Evolutionary conservation across 1,140 invertebrate genomes (phyloP), one percentile per base, ranked within the genome.

Genomic region (Delia radicum): DNA sequence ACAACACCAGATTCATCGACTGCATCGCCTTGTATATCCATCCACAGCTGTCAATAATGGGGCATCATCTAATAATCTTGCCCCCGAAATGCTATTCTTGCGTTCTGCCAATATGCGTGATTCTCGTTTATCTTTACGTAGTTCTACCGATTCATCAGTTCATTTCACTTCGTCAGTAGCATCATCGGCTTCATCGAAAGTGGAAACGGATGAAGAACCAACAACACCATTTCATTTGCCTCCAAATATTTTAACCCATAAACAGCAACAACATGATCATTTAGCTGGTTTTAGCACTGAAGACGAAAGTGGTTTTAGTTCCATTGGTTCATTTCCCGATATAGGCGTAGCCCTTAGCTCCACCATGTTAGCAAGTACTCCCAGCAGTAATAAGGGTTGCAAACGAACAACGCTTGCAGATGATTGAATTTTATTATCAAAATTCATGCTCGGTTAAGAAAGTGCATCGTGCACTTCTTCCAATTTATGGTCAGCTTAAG

Each of bases 291-390:
- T 82, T 26, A 82, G 82, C 65, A 85, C 85, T 1, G 93, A 94
- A 80, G 93, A 94, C 78, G 93, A 94, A 80, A 94, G 93, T 80
- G 93, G 93, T 13, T 94, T 94, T 82, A 94, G 93, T 12, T 94
- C 93, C 3, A 92, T 94, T 87, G 93, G 91, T 82, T 94, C 93
- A 2, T 94, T 94, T 79, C 93, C 94, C 83, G 92, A 94, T 79
- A 89, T 93, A 24, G 92, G 92, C 2, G 84, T 93, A 76, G 92
- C 92, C 0, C 75, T 85, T 6, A 82, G 85, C 75, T 87, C 87
- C 13, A 87, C 85, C 0, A 75, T 82, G 62, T 79, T 86, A 27
- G 79, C 76, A 15, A 76, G 62, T 71, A 42, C 46, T 10, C 28
- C 33, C n/a, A n/a, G n/a, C n/a, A n/a, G n/a, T n/a, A n/a, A n/a